These are phyloP conservation scores for Macrotrachela quadricornifera DNA, from an alignment of 1,140 invertebrate species.

Conservation along the genomic window DNA sequence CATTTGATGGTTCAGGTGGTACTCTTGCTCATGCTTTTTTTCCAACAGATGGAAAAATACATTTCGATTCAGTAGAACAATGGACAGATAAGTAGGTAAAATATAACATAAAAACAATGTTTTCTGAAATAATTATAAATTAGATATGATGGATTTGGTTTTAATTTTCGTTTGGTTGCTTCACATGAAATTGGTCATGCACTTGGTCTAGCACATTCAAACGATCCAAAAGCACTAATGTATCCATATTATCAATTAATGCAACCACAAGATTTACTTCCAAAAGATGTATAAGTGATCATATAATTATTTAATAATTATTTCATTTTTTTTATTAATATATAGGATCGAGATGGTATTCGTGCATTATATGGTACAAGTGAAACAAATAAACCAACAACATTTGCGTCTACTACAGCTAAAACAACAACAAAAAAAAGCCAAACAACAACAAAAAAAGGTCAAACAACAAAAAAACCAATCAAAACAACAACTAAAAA, in stretches of 20 bases:
- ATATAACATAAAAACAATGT: background rate
- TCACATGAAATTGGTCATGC: slow-evolving; percentile 22
- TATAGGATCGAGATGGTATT: no score
- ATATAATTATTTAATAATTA: no score
- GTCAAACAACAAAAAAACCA: no score
- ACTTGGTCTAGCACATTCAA: slow-evolving; percentile 29
- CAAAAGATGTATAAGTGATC: background rate
- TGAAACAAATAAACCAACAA: no score
- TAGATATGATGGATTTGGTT: background rate
- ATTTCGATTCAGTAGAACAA: background rate
- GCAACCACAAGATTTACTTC: slow-evolving; percentile 13
- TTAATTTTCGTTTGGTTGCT: background rate
- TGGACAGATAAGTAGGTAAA: background rate
- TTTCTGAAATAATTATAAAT: no score
- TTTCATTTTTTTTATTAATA: no score
- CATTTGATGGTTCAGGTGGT: slow-evolving; percentile 1
- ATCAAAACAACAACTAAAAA: no score
- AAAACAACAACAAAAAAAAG: no score
- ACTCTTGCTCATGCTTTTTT: background rate
- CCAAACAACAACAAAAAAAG: no score
- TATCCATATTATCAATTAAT: slow-evolving; percentile 25
- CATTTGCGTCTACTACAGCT: no score
- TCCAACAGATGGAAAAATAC: slow-evolving; percentile 3
- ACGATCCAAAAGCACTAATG: slow-evolving; percentile 28
- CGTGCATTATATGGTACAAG: no score